Evolutionary conservation across 23 tunicate species (phyloP).

Genomic region (Trididemnum miniatum): DNA sequence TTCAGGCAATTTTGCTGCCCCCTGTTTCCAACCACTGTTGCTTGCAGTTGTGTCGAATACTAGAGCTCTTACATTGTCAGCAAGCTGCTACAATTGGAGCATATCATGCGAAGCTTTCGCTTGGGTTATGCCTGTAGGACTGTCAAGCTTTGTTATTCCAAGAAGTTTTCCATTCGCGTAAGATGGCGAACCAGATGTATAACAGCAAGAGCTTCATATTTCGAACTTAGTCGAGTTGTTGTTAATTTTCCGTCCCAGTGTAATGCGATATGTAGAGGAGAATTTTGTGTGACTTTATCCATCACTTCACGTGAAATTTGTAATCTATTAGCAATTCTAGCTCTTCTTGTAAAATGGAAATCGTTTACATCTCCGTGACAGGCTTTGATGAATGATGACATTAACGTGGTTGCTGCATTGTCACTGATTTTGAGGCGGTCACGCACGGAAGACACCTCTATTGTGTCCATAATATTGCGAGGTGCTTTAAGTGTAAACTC

Average conservation of each 20-base stretch:
- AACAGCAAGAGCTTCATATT: neutral
- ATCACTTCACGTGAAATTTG: neutral
- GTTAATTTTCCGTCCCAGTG: conserved; percentile 15
- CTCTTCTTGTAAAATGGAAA: neutral
- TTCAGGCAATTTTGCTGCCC: conserved; percentile 17
- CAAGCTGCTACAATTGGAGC: neutral
- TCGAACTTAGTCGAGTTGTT: neutral
- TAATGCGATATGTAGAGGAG: neutral
- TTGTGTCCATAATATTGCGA: neutral
- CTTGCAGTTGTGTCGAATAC: conserved; percentile 15
- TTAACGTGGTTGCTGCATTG: neutral
- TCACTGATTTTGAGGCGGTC: neutral
- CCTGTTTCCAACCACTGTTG: conserved; percentile 18
- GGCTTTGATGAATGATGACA: neutral
- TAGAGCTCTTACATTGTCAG: neutral
- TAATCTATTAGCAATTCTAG: neutral
- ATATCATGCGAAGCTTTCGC: neutral
- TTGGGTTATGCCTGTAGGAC: neutral
- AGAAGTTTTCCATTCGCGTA: neutral
- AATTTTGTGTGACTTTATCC: conserved; percentile 1
- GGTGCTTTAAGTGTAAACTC: neutral
- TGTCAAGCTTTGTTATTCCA: neutral
- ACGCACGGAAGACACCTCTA: neutral
- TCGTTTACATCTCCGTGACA: neutral
- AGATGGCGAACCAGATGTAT: neutral